Evolutionary conservation across 1,140 invertebrate species (phyloP), one percentile per base, ranked within the genome.

Genomic region (Ganaspis sp.): DNA sequence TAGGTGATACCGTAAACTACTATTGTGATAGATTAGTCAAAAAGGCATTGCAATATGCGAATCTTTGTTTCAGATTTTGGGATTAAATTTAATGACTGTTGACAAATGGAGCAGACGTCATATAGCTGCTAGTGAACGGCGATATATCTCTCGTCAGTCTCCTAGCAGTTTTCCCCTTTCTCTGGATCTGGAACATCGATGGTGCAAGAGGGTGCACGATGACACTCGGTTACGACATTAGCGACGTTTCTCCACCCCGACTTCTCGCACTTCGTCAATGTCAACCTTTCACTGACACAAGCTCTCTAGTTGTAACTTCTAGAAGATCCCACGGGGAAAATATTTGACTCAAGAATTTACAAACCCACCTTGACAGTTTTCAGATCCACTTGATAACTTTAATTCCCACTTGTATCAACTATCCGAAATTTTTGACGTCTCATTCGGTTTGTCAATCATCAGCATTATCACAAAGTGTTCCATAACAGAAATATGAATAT

Each of bases 181-280:
- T 74, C 42, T 74, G 71, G 64, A 29, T 74, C 72, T 70, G 12
- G 58, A 78, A 81, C 79, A 82, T 80, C 77, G 81, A 78, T 80
- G 75, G 78, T 78, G 34, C 81, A 76, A 69, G 74, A 75, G 79
- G 84, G 81, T 85, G 83, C 81, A 76, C 82, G 86, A 87, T 87
- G 86, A 86, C 87, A 87, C 83, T 86, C 78, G 82, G 86, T 87
- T 87, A 87, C 85, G 87, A 85, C 85, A 87, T 88, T 87, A 87
- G 87, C 83, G 82, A 83, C 83, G 75, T 84, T 84, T 84, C 85
- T 83, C n/a, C 86, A 86, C 80, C 81, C 84, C 79, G 76, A 76
- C 77, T 80, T 81, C 79, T 70, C 74, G 74, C 81, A 87, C 87
- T 88, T 84, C 85, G 85, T 88, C 87, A 88, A 87, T 84, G 86